These are phyloP conservation scores for Sinhomidia bicolor DNA, from an alignment of 2,888 invertebrate species.

Conservation along the genomic window DNA sequence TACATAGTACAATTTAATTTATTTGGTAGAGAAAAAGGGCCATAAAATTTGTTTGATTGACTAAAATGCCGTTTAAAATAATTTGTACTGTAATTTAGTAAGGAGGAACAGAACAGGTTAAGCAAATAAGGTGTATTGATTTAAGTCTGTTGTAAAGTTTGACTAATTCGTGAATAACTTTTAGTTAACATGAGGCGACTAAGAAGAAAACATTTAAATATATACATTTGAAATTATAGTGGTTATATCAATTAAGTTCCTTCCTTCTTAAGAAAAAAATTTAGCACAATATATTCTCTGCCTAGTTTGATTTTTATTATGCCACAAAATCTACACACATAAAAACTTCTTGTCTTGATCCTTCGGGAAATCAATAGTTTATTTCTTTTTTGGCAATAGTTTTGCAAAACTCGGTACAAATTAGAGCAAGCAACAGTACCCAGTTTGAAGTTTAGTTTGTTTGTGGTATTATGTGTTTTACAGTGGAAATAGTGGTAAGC, in stretches of 20 bases:
- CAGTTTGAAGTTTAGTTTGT: slow-evolving; percentile 2
- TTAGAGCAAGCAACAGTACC: slow-evolving; percentile 38
- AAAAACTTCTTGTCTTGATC: slow-evolving; percentile 45
- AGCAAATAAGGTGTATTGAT: no score
- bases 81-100: no score
- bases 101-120: no score
- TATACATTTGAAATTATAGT: not conserved
- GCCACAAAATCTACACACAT: not conserved
- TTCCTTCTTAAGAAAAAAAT: slow-evolving; percentile 6
- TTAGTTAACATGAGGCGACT: no score
- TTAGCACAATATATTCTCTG: not conserved
- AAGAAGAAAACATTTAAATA: no score
- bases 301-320: slow-evolving; percentile 31
- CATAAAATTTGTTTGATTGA: no score
- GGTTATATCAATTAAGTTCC: slow-evolving; percentile 5
- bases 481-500: not conserved
- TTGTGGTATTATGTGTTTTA: not conserved
- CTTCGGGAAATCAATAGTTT: slow-evolving; percentile 65
- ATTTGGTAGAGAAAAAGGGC: no score
- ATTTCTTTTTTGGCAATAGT: slow-evolving; percentile 59
- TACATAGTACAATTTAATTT: no score
- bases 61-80: no score
- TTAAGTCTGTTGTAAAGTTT: no score
- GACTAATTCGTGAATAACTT: no score
- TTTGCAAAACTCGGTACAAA: slow-evolving; percentile 44